phyloP scores from a whole-genome alignment of 2,888 invertebrate species.

The Noctuana brunneofusca region DNA sequence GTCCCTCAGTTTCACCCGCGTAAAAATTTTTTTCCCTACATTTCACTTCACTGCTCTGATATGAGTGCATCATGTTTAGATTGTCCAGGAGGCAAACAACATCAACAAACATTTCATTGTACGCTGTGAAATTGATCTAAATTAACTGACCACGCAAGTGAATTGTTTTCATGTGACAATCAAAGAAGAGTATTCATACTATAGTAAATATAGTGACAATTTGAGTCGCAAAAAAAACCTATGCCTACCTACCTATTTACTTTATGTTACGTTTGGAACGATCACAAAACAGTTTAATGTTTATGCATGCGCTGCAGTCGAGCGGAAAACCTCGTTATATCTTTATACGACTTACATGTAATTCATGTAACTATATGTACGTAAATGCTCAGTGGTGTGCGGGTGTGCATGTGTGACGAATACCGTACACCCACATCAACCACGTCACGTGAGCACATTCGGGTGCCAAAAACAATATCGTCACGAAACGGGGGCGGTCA shows the following conservation, averaged over 20 bases:
- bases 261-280: no score
- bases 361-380: not conserved
- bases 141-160: not conserved
- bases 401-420: constrained; percentile 42
- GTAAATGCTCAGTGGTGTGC: constrained; percentile 36
- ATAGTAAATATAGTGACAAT: not conserved
- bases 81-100: not conserved
- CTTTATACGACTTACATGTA: constrained; percentile 11
- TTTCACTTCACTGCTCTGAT: no score
- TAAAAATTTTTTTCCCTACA: no score
- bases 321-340: constrained; percentile 9
- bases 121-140: not conserved
- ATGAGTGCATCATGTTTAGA: no score
- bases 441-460: constrained; percentile 51
- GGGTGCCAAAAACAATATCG: constrained; percentile 59
- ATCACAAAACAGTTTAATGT: not conserved
- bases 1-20: no score
- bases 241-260: no score
- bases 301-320: not conserved
- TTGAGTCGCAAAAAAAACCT: not conserved
- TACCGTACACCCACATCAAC: constrained; percentile 40
- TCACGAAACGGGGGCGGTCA: constrained; percentile 49
- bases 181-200: no score
- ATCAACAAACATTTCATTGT: not conserved
- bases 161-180: not conserved